Conservation (phyloP, 1,140 invertebrate species). For the Drosophila hydei region DNA sequence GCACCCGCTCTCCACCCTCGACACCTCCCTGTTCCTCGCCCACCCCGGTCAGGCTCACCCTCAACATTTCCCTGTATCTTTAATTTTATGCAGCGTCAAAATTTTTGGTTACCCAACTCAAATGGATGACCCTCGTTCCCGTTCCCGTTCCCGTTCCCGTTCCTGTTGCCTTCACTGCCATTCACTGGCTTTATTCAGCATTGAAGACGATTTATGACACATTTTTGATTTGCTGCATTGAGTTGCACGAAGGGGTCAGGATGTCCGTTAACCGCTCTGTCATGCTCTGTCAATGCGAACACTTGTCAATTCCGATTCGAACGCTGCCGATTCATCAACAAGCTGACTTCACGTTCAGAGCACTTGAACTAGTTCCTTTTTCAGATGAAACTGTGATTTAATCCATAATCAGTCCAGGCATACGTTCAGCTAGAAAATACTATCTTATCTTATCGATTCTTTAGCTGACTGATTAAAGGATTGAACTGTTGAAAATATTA, state of each 20-base stretch:
- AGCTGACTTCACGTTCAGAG: background rate
- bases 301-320: conserved; percentile 14
- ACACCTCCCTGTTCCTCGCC: no score
- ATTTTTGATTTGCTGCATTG: conserved; percentile 5
- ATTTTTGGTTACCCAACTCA: conserved; percentile 44
- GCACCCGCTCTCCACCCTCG: background rate
- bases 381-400: no score
- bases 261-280: conserved; percentile 40
- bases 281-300: conserved; percentile 23
- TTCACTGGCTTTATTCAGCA: conserved; percentile 16
- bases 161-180: background rate
- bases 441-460: no score
- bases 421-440: no score
- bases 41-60: background rate
- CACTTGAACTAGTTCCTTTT: background rate
- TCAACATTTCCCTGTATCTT: conserved; percentile 15
- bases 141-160: background rate
- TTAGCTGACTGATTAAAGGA: no score
- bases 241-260: conserved; percentile 16
- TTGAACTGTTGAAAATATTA: no score
- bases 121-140: conserved; percentile 5
- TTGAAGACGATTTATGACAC: conserved; percentile 36
- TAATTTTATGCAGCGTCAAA: conserved; percentile 73
- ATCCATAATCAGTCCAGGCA: no score
- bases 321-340: background rate